These are phyloP conservation scores for Scomberomorus guttatus DNA, from an alignment of 2,797 vertebrate genomes.

Conservation along the genomic window DNA sequence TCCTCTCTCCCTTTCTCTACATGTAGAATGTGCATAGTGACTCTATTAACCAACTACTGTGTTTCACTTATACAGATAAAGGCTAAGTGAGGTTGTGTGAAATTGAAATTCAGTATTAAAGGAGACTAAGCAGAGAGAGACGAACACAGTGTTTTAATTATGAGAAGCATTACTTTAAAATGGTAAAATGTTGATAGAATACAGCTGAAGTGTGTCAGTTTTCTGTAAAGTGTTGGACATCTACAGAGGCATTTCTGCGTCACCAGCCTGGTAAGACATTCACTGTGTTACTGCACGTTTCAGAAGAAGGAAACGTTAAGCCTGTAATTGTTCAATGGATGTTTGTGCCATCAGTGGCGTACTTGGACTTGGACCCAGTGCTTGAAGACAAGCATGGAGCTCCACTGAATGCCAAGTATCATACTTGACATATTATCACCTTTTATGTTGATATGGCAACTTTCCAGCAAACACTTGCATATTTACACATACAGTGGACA, in stretches of 20 bases:
- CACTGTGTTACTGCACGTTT: slow-evolving; percentile 8
- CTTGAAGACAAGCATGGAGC: not conserved
- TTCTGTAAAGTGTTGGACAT: slow-evolving; percentile 20
- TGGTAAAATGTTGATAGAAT: not conserved
- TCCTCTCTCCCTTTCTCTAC: slow-evolving; percentile 18
- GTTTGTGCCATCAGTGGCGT: not conserved
- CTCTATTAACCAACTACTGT: slow-evolving; percentile 45
- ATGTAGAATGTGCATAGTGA: not conserved
- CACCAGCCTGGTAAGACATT: slow-evolving; percentile 7
- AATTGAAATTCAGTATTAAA: slow-evolving; percentile 61
- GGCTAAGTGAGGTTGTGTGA: slow-evolving; percentile 49
- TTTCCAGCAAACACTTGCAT: too few species aligned
- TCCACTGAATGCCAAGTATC: not conserved
- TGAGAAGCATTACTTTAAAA: slow-evolving; percentile 28
- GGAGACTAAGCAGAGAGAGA: slow-evolving; percentile 10
- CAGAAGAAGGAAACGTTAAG: slow-evolving; percentile 2
- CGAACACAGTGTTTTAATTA: slow-evolving; percentile 23
- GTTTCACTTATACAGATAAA: slow-evolving; percentile 37
- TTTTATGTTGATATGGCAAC: too few species aligned
- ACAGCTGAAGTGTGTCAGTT: slow-evolving; percentile 37
- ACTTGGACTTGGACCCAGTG: not conserved
- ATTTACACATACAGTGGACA: too few species aligned
- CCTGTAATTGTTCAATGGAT: slow-evolving; percentile 27
- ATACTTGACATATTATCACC: not conserved
- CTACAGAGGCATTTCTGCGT: slow-evolving; percentile 38